Evolutionary conservation across 2,888 invertebrate species (phyloP).

Genomic region (Drepana falcataria): DNA sequence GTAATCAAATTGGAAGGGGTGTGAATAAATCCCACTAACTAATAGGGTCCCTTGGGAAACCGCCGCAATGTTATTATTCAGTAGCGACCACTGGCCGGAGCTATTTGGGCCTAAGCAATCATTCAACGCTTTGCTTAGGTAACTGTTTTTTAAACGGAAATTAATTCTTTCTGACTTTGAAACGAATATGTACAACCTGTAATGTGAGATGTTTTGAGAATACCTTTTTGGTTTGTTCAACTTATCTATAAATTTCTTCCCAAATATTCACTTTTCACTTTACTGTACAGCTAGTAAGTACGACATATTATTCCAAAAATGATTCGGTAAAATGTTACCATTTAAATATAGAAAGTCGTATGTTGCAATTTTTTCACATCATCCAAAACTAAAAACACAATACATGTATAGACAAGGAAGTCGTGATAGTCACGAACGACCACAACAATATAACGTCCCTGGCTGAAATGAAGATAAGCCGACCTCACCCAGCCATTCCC

Average conservation of each 20-base stretch:
- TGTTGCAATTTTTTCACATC: too few species aligned
- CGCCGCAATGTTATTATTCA: conserved; percentile 17
- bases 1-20: conserved; percentile 1
- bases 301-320: too few species aligned
- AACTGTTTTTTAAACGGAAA: not conserved
- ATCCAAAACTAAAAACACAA: not conserved
- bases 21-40: conserved; percentile 8
- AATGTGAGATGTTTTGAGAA: not conserved
- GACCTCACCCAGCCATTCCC: conserved; percentile 1
- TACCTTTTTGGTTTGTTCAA: too few species aligned
- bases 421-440: conserved; percentile 8
- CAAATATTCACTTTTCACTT: too few species aligned
- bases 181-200: not conserved
- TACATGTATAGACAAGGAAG: not conserved
- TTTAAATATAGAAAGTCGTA: too few species aligned
- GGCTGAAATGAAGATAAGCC: conserved; percentile 14
- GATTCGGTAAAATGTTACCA: too few species aligned
- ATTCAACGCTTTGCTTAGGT: conserved; percentile 3
- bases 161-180: not conserved
- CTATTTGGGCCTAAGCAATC: conserved; percentile 7
- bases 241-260: too few species aligned
- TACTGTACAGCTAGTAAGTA: too few species aligned
- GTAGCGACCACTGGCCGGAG: conserved; percentile 8
- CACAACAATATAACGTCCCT: conserved; percentile 15
- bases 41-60: conserved; percentile 10